Base-by-base conservation (phyloP, 2,113 vertebrate species). In the Pedionomus torquatus region DNA sequence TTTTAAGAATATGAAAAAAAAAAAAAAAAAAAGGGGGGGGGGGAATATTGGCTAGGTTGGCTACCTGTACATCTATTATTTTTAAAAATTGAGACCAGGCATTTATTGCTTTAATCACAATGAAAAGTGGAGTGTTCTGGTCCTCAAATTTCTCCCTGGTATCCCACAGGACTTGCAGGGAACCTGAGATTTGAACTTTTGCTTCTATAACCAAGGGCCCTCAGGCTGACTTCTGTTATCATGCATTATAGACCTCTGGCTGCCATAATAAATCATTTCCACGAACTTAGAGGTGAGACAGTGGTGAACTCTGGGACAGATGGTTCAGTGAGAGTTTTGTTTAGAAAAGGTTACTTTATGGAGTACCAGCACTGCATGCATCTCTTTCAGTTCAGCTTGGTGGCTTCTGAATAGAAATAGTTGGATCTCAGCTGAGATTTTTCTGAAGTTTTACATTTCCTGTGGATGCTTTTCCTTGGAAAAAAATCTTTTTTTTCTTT, bases 41-140 rank as follows among this genome's bases (percentile, higher is more conserved):
- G 5, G 3, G 5, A n/a, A n/a, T n/a, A n/a, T n/a, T n/a, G 2
- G 1, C 13, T 58, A 70, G 44, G 17, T 33, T 13, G 52, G 4
- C 4, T 70, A 23, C 54, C 49, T 44, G 3, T 48, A 24, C 5
- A 31, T 64, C 9, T n/a, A 57, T 43, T 41, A 24, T 25, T 39
- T 76, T 60, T 25, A 4, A 33, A 80, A 65, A 33, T 3, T 9
- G 4, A n/a, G 37, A 15, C 11, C 88, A 17, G 16, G 87, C 57
- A 70, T 51, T 28, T n/a, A 17, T 49, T 85, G 8, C 3, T 8
- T 49, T 81, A 52, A 89, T 58, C 28, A 46, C 20, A 54, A 5
- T 37, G 20, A 60, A 61, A 76, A 41, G 7, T 18, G 17, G 20
- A 63, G 31, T 66, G 51, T 57, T 77, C 11, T 63, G 15, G 5